These are phyloP conservation scores for Chloroclystis v-ata DNA, from an alignment of 2,888 invertebrate species.

Conservation along the genomic window DNA sequence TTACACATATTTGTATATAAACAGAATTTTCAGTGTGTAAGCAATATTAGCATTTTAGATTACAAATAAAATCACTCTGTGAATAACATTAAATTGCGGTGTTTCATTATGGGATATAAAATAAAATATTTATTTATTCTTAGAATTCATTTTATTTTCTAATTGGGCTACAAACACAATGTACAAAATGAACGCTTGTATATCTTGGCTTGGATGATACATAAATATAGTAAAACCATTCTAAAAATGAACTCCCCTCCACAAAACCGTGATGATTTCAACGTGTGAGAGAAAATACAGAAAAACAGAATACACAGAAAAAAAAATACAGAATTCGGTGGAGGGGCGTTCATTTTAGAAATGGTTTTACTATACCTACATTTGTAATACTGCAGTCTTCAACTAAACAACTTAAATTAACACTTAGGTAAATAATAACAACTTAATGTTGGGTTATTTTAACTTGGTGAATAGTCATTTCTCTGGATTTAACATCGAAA, in stretches of 20 bases:
- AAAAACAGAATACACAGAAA: no score
- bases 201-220: not conserved
- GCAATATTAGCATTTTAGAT: conserved; percentile 67
- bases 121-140: not conserved
- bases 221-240: no score
- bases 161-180: not conserved
- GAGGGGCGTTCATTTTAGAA: no score
- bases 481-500: no score
- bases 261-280: no score
- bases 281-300: no score
- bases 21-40: conserved; percentile 56
- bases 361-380: no score
- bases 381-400: conserved; percentile 19
- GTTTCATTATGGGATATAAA: conserved; percentile 18
- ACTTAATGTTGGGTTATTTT: not conserved
- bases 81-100: conserved; percentile 47
- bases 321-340: no score
- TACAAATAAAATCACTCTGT: conserved; percentile 64
- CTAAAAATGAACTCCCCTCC: no score
- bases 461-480: no score
- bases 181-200: not conserved
- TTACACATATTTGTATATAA: conserved; percentile 31
- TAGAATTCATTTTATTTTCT: not conserved
- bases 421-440: not conserved
- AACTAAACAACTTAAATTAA: conserved; percentile 11